Base-by-base conservation (phyloP, 2,888 invertebrate species). In the Myopa testacea region DNA sequence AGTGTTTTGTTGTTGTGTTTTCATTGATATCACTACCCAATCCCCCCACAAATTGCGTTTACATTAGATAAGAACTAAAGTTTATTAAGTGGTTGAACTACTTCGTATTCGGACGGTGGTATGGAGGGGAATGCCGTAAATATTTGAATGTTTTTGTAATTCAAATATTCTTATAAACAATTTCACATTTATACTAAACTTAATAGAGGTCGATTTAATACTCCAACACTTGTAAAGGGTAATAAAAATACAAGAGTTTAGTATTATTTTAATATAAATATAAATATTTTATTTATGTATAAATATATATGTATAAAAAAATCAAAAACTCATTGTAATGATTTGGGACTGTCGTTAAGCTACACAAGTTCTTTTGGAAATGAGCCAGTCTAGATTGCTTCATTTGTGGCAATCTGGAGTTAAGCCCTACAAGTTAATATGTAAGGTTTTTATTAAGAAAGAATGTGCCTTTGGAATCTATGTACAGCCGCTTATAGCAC, bases 391-490 rank as follows among this genome's bases (percentile, higher is more conserved):
- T 45, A 10, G 45, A 45, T 45, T 10, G 45, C 45, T 45, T 45
- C 6, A 12, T 55, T 55, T 55, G 5, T 55, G 55, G 45, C 45
- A 45, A 45, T 45, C 45, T 45, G 45, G 45, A 45, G 45, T 45
- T 6, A 45, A 6, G 10, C 45, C 45, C 45, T 45, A 45, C 55
- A 55, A 55, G n/a, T 16, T 55, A 1, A 12, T 16, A 16, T 4
- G 55, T 55, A 14, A 55, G n/a, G 55, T 55, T 55, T n/a, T n/a
- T 55, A 34, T 72, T 72, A 65, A 65, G 19, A 65, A 65, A 65
- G 4, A 10, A 26, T 52, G 70, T 55, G 74, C 40, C 74, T 45
- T 40, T 10, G 19, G 34, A 38, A 65, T 26, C 52, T n/a, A 6
- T 26, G 19, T 62, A 62, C 34, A 19, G 6, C 19, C 16, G 34